Evolutionary conservation across 2,113 vertebrate species (phyloP).

Genomic region (Channa argus): DNA sequence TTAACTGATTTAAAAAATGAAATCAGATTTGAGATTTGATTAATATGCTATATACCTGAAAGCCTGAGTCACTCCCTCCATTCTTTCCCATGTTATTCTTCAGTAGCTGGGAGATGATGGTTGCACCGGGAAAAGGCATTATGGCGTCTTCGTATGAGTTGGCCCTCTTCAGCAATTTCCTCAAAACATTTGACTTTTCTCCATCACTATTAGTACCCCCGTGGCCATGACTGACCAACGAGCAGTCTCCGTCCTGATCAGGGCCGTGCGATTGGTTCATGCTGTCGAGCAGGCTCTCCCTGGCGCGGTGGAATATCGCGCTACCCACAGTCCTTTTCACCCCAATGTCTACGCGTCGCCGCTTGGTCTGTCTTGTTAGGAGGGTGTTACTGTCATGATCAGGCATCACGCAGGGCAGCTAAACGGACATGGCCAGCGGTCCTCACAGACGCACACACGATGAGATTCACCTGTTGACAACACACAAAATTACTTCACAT

Average conservation of each 20-base stretch:
- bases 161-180: slow-evolving; percentile 98
- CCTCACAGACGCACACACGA: slow-evolving; percentile 90
- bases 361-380: slow-evolving; percentile 99
- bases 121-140: slow-evolving; percentile 97
- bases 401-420: slow-evolving; percentile 93
- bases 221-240: slow-evolving; percentile 89
- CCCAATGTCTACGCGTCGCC: slow-evolving; percentile 99
- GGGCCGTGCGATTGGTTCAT: slow-evolving; percentile 96
- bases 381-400: slow-evolving; percentile 99
- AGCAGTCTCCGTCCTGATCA: slow-evolving; percentile 95
- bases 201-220: slow-evolving; percentile 82
- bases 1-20: not conserved
- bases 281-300: slow-evolving; percentile 92
- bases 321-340: slow-evolving; percentile 98
- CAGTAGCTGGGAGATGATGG: slow-evolving; percentile 99
- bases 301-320: slow-evolving; percentile 91
- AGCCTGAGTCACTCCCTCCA: slow-evolving; percentile 94
- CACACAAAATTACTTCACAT: slow-evolving; percentile 74
- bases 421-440: slow-evolving; percentile 74
- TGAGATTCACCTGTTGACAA: slow-evolving; percentile 86
- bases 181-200: slow-evolving; percentile 98
- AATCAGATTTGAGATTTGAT: no score
- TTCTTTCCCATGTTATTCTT: slow-evolving; percentile 99
- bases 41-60: slow-evolving; percentile 83
- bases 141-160: slow-evolving; percentile 98